Base-by-base conservation (phyloP, 2,113 vertebrate genomes). In the Ptyas mucosa region DNA sequence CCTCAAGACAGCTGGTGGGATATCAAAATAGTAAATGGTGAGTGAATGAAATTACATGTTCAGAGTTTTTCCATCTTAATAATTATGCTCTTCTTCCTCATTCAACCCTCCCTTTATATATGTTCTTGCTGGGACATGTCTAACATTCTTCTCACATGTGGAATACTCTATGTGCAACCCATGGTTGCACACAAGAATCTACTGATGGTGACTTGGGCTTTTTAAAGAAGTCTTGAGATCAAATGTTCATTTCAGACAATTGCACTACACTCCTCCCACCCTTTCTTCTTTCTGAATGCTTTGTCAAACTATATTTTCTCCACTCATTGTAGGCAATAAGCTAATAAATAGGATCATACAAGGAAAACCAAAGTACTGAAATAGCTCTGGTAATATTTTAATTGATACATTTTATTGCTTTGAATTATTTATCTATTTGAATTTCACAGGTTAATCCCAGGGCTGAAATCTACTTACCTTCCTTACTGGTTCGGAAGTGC, bases 11-110 rank as follows among this genome's bases (percentile, higher is more conserved):
- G 95, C 24, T 64, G 91, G 1, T 99, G 98, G 98, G 95, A 95
- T 23, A 93, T 98, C 90, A 96, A 96, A 95, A 43, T 93, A 43
- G 57, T 98, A 94, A 98, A 98, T 92, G 98, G 99, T 99, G 97
- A 98, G 97, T 92, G 87, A 11, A 93, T 92, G 87, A 11, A 93
- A 1, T 24, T 53, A 69, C 23, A 23, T 90, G 26, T 51, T 89
- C 69, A 85, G 7, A 5, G 20, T 46, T 91, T 91, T 52, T 64
- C 12, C 10, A n/a, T 10, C 49, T 81, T 89, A 34, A 43, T 85
- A 89, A 53, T 24, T 39, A 15, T 51, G 51, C 1, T 85, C 23
- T 46, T 20, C 6, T 54, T 57, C 34, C 52, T 29, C 64, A 18
- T 8, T 14, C 34, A 58, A 49, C 10, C 53, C 53, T 23, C 53